Base-by-base conservation (phyloP, 2,797 vertebrate genomes). In the Coranthus polyacanthus region DNA sequence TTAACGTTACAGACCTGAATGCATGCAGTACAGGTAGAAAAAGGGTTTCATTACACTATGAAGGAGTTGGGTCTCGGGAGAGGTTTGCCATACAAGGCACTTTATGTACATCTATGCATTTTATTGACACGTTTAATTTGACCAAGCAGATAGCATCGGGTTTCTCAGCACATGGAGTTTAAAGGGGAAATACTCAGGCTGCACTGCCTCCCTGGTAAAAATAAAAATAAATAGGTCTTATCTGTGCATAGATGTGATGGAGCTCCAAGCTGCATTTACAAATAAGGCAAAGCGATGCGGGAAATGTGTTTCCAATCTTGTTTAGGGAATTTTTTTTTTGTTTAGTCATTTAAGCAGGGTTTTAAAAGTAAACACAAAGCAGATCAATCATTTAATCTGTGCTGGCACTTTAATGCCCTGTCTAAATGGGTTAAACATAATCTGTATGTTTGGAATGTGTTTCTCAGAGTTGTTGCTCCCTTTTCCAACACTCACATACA, bases 361-460 rank as follows among this genome's bases (percentile, higher is more conserved):
- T 57, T 44, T 46, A 53, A 68, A 84, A 53, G 15, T 12, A 56
- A 29, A 68, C 21, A 75, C 43, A 76, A n/a, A 72, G 21, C 57
- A 75, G 17, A 77, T 71, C 41, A 53, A 70, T 65, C 46, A 70
- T 73, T 61, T 55, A 78, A 83, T 75, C 75, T 77, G 58, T 57
- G 26, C 47, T 63, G 68, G 79, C 52, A 79, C 65, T 82, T 84
- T 67, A 70, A 78, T 70, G 65, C 64, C 37, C 53, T 41, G 54
- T 43, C 45, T 68, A 64, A 74, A 86, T 68, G 42, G 64, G 29
- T 59, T 67, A 44, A 82, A 85, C 47, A 52, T 78, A 79, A 82
- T 70, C 60, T 79, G 54, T 38, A 72, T 21, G 18, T 59, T 60
- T 71, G 79, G 79, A 86, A 87, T 86, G 82, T 51, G 41, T 70